Evolutionary conservation across 2,113 vertebrate genomes (phyloP).

Genomic region (Hippocampus abdominalis): DNA sequence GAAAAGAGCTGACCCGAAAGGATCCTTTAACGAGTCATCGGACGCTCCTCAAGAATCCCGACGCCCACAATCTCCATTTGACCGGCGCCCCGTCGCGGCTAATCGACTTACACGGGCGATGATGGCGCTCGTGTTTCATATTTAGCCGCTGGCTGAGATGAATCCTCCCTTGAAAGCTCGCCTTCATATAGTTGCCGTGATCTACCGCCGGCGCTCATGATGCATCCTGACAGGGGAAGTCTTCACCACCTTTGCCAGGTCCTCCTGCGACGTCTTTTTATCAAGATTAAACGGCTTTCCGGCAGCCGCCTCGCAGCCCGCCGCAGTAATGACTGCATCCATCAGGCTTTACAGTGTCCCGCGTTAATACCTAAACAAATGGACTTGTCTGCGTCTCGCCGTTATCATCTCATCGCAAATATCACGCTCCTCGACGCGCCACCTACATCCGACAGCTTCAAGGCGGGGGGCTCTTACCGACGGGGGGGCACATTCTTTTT

Average conservation of each 20-base stretch:
- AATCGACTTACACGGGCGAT: conserved; percentile 71
- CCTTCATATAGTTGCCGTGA: neutral
- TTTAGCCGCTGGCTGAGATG: conserved; percentile 54
- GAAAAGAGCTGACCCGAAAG: conserved; percentile 67
- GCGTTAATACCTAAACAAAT: conserved; percentile 45
- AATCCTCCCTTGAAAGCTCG: neutral
- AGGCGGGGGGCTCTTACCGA: conserved; percentile 15
- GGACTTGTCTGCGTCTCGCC: conserved; percentile 49
- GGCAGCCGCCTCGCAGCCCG: conserved; percentile 19
- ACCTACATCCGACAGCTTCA: conserved; percentile 11
- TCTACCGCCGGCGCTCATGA: conserved; percentile 11
- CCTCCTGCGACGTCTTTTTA: conserved; percentile 40
- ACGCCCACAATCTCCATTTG: conserved; percentile 68
- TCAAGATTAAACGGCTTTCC: conserved; percentile 57
- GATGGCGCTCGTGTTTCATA: conserved; percentile 70
- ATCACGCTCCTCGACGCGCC: conserved; percentile 18
- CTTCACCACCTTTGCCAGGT: conserved; percentile 27
- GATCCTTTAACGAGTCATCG: conserved; percentile 76
- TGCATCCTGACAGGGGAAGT: conserved; percentile 23
- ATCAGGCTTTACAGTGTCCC: conserved; percentile 49
- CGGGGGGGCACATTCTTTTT: neutral
- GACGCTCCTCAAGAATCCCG: conserved; percentile 67
- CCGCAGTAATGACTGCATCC: conserved; percentile 55
- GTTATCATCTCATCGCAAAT: conserved; percentile 32
- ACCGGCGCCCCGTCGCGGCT: conserved; percentile 68